Evolutionary conservation across 2,888 invertebrate species (phyloP), one percentile per base, ranked within the genome.

Genomic region (Amiota mariae): DNA sequence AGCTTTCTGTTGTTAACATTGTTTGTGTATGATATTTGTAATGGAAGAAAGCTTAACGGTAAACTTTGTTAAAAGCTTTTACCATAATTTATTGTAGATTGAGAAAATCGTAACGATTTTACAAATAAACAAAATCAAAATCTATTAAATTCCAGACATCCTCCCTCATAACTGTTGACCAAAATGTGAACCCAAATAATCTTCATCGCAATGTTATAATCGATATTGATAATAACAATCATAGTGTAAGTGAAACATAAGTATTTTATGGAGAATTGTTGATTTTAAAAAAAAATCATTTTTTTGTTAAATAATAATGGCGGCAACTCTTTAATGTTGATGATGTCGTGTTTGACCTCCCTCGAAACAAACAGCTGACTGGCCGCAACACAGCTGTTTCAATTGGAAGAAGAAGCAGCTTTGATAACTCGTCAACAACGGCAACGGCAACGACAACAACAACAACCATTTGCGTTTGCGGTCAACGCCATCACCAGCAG

Each of bases 211-310:
- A 82, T 78, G 83, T 84, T 47, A 77, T 84, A 48, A 84, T 84
- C 59, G 85, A 84, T 61, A 84, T 84, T 66, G 83, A 84, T 36
- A 82, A 81, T 63, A 79, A 78, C 67, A 81, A 84, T 13, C 77
- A 78, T 8, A 73, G 77, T 46, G 82, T 85, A 77, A 81, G 85
- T 70, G 47, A 0, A 36, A 49, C 10, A n/a, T 51, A 51, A 51
- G 12, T 8, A 51, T n/a, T n/a, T n/a, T 8, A 36, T 36, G 36
- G 3, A 36, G 0, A 36, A 36, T 36, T 36, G 2, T 36, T 2
- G 1, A 24, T 24, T 1, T 24, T 24, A 2, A 24, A 2, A 36
- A 6, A 36, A 6, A 36, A 36, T 36, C 6, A 1, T 36, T 36
- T 36, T 36, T 36, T 36, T 36, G 36, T 36, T 36, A 6, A 24